Conservation (phyloP, 2,888 invertebrate species). For the Lepidocyrtoides sp. region DNA sequence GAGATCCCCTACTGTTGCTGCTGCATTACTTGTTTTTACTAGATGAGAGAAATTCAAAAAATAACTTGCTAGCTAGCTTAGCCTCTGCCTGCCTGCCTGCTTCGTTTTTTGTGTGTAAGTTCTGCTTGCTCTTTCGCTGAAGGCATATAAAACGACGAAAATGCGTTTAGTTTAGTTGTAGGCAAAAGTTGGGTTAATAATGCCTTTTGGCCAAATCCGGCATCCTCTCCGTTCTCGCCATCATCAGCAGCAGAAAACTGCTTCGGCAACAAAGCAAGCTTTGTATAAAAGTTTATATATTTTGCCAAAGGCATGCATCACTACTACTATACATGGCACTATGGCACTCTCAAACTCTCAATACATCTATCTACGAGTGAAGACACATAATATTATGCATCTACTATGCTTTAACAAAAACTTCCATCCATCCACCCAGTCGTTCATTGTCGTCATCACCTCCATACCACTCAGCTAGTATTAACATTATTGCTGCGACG, state of each 20-base stretch:
- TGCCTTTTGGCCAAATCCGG: conserved; percentile 85
- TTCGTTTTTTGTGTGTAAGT: too few species aligned
- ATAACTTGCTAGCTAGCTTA: conserved; percentile 71
- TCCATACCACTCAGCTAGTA: conserved; percentile 26
- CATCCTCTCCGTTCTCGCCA: conserved; percentile 84
- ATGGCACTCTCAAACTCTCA: too few species aligned
- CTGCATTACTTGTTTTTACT: conserved; percentile 45
- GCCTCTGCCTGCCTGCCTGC: conserved; percentile 31
- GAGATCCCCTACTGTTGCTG: conserved; percentile 72
- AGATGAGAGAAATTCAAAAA: conserved; percentile 43
- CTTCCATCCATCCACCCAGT: not conserved
- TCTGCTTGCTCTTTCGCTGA: conserved; percentile 62
- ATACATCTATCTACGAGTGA: conserved; percentile 20
- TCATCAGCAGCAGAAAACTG: conserved; percentile 58
- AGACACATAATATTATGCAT: conserved; percentile 5
- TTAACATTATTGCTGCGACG: not conserved
- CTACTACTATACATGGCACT: not conserved
- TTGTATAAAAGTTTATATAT: conserved; percentile 60
- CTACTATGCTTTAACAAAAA: not conserved
- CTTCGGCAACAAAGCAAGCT: conserved; percentile 31
- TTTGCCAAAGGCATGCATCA: conserved; percentile 63
- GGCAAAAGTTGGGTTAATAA: conserved; percentile 86
- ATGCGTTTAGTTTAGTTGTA: conserved; percentile 85
- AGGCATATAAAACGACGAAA: conserved; percentile 80
- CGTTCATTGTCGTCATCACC: not conserved